Evolutionary conservation across 2,888 invertebrate genomes (phyloP).

Genomic region (Argynnis bischoffii): DNA sequence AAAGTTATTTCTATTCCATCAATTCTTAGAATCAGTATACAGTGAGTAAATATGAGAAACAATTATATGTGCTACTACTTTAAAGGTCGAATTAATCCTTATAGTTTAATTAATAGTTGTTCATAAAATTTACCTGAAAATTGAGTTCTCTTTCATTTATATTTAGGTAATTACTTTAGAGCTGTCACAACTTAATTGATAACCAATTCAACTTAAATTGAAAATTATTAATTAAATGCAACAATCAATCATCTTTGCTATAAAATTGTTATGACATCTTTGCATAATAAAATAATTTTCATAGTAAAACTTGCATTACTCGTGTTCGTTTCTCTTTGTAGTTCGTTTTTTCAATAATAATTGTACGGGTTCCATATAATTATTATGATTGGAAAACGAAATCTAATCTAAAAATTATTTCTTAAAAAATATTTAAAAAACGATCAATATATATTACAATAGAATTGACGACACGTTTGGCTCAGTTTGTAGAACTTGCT

Average conservation of each 20-base stretch:
- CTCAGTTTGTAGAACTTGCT: too few species aligned
- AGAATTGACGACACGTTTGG: too few species aligned
- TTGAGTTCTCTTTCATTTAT: constrained; percentile 31
- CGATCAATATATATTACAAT: too few species aligned
- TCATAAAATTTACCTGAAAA: constrained; percentile 25
- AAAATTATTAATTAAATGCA: constrained; percentile 36
- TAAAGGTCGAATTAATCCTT: constrained; percentile 13
- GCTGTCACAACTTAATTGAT: constrained; percentile 36
- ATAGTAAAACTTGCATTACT: background rate
- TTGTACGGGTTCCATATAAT: too few species aligned
- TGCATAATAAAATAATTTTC: constrained; percentile 7
- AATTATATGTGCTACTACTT: background rate
- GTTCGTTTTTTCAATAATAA: too few species aligned
- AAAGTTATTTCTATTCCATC: background rate
- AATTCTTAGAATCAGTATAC: constrained; percentile 3
- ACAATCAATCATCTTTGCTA: constrained; percentile 33
- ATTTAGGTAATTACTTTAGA: constrained; percentile 33
- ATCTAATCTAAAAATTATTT: too few species aligned
- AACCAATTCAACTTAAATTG: constrained; percentile 37
- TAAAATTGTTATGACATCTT: constrained; percentile 24
- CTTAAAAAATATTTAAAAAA: too few species aligned
- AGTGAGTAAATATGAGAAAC: background rate
- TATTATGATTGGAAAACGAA: too few species aligned
- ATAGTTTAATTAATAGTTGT: constrained; percentile 3
- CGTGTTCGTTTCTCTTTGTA: background rate